phyloP scores from a whole-genome alignment of 2,888 invertebrate species.

The Chalcis sispes region DNA sequence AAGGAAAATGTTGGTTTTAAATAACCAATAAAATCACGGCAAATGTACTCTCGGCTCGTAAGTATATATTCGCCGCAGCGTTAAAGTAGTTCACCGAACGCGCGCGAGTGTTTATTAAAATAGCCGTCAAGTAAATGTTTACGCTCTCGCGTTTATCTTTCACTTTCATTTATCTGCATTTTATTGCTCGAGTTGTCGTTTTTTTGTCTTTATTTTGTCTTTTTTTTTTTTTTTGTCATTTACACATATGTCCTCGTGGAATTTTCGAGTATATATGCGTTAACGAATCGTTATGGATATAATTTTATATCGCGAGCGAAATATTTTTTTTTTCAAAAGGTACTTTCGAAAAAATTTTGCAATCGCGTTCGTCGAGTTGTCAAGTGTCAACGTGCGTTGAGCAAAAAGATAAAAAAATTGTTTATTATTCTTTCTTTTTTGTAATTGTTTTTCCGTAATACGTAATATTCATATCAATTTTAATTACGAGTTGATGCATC shows the following conservation, averaged over 20 bases:
- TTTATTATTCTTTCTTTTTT: slow-evolving; percentile 11
- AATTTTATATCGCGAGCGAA: too few relatives aligned
- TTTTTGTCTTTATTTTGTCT: too few relatives aligned
- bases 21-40: neutral
- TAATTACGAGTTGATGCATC: neutral
- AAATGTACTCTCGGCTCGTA: neutral
- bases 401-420: slow-evolving; percentile 7
- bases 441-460: slow-evolving; percentile 10
- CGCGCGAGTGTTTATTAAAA: slow-evolving; percentile 36
- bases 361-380: neutral
- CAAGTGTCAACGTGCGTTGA: neutral
- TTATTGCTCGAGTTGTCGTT: too few relatives aligned
- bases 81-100: slow-evolving; percentile 18
- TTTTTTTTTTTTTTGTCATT: too few relatives aligned
- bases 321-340: too few relatives aligned
- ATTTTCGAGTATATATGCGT: too few relatives aligned
- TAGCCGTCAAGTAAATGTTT: neutral
- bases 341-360: slow-evolving; percentile 6
- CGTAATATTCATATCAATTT: neutral
- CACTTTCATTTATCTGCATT: slow-evolving; percentile 40
- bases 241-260: too few relatives aligned
- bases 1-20: slow-evolving; percentile 17
- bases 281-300: too few relatives aligned
- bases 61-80: neutral
- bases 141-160: neutral